Conservation (phyloP, 2,113 vertebrate species). For the Pluvialis apricaria region DNA sequence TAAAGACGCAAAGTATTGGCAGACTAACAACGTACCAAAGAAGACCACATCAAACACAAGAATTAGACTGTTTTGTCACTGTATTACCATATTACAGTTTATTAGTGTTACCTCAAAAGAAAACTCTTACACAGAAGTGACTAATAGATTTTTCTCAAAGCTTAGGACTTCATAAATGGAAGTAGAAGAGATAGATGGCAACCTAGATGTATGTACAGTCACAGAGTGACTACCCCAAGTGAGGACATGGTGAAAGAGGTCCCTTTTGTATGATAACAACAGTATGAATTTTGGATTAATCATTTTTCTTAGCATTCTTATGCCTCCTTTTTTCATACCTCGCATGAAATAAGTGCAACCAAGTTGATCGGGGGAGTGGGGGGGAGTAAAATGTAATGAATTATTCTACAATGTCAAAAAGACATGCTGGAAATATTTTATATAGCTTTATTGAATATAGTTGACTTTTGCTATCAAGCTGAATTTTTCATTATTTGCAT, state of each 20-base stretch:
- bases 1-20: neutral
- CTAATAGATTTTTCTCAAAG: neutral
- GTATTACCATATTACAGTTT: neutral
- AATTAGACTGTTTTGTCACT: neutral
- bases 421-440: neutral
- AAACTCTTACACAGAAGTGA: neutral
- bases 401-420: neutral
- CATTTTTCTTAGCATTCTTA: neutral
- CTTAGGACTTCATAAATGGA: neutral
- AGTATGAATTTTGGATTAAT: neutral
- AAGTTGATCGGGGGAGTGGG: no score
- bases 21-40: neutral
- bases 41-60: neutral
- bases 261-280: neutral
- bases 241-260: neutral
- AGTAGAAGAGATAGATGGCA: neutral
- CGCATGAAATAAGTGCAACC: neutral
- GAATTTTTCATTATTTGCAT: neutral
- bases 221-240: neutral
- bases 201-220: neutral
- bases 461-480: neutral
- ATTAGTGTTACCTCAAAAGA: neutral
- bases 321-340: neutral
- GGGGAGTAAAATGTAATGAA: neutral
- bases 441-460: neutral